phyloP scores from a whole-genome alignment of 1,140 invertebrate genomes.

The Delia radicum region DNA sequence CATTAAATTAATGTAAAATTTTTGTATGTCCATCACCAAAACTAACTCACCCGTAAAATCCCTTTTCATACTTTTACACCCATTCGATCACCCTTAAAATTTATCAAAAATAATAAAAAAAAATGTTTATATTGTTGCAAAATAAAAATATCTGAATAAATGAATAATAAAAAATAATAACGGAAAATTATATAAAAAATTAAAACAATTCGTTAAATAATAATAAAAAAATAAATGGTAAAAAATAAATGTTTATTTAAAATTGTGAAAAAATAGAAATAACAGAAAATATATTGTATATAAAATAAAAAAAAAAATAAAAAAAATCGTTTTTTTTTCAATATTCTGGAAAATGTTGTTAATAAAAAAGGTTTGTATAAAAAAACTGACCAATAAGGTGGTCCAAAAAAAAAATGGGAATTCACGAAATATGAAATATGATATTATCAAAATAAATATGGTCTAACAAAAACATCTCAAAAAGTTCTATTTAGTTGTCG shows the following conservation, averaged over 20 bases:
- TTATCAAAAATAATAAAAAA: not conserved
- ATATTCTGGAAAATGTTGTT: no score
- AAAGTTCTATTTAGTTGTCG: no score
- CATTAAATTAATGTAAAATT: not conserved
- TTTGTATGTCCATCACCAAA: not conserved
- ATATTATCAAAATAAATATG: no score
- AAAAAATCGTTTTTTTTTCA: not conserved
- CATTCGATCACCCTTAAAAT: not conserved
- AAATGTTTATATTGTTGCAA: conserved; percentile 7
- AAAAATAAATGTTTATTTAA: conserved; percentile 18
- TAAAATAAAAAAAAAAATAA: conserved; percentile 16
- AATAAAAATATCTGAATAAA: not conserved
- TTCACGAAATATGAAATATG: no score
- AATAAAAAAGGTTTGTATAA: not conserved
- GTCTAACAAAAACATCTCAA: no score
- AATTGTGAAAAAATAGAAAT: conserved; percentile 2
- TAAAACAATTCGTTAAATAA: conserved; percentile 7
- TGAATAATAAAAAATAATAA: no score
- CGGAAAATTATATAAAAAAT: conserved; percentile 3
- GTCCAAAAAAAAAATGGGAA: no score
- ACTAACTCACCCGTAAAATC: not conserved
- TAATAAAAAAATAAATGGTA: not conserved
- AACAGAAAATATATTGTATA: conserved; percentile 7
- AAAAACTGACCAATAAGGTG: no score
- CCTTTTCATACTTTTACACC: not conserved